A percentile compares a stretch with the other conserved stretches of the same genome.
Conservation (phyloP, 92 coral and sea anemone genomes). For the Zoanthus solanderi region DNA sequence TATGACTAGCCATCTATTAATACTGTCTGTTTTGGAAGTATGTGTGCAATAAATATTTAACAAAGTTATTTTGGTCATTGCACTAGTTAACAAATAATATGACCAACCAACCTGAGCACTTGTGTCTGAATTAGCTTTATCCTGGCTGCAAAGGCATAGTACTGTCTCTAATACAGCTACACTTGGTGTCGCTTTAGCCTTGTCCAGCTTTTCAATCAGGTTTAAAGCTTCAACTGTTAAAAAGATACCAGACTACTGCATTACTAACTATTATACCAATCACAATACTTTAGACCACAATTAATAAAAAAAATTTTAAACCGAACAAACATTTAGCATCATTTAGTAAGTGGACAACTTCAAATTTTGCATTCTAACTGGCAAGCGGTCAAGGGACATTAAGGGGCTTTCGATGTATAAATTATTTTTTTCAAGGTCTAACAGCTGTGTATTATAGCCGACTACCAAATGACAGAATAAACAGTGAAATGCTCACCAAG, state of each 20-base stretch:
- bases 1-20: too few species aligned
- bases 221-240: conserved; percentile 73
- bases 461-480: not conserved
- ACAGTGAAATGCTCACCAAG: not conserved
- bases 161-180: conserved; percentile 60
- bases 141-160: conserved; percentile 65
- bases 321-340: not conserved
- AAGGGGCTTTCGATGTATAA: too few species aligned
- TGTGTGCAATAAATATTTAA: too few species aligned
- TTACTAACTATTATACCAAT: not conserved
- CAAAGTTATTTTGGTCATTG: too few species aligned
- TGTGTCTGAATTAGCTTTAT: conserved; percentile 60
- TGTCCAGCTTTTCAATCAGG: conserved; percentile 60
- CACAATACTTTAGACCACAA: not conserved
- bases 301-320: not conserved
- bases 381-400: too few species aligned
- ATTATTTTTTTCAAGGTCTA: too few species aligned
- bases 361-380: not conserved
- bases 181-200: conserved; percentile 31
- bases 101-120: conserved; percentile 73
- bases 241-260: not conserved
- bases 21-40: too few species aligned
- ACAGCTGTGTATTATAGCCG: not conserved
- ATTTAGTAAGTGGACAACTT: not conserved
- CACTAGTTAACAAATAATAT: too few species aligned